These are phyloP conservation scores for Ianthella basta DNA, from an alignment of 37 sponge, comb jelly and placozoan genomes.

Conservation along the genomic window DNA sequence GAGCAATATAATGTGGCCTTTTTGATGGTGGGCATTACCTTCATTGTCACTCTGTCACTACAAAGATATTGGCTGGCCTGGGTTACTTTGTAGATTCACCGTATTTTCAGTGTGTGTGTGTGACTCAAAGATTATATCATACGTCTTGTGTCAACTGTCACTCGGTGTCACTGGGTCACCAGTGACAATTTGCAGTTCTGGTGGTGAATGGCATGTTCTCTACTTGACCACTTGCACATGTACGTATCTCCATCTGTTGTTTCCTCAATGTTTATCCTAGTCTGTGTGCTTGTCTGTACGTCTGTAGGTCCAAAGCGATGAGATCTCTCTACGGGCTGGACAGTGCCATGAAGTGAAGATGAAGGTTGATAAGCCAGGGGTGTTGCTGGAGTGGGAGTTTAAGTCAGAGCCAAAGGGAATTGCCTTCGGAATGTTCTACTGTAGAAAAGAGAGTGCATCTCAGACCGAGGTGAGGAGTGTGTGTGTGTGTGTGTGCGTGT, in stretches of 20 bases:
- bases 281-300: not conserved
- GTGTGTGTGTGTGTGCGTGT: not conserved
- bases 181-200: too few relatives aligned
- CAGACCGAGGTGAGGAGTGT: constrained; percentile 40
- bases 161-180: too few relatives aligned
- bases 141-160: too few relatives aligned
- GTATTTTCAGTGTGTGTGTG: too few relatives aligned
- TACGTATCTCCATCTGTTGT: not conserved
- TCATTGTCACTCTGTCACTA: too few relatives aligned
- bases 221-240: too few relatives aligned
- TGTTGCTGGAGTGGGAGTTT: constrained; percentile 74
- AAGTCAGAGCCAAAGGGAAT: constrained; percentile 76
- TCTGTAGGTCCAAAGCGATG: constrained; percentile 15
- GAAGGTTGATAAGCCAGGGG: constrained; percentile 48
- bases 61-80: too few relatives aligned
- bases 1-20: too few relatives aligned
- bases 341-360: constrained; percentile 56
- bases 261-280: not conserved
- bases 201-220: too few relatives aligned
- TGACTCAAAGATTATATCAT: too few relatives aligned
- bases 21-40: too few relatives aligned
- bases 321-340: constrained; percentile 64
- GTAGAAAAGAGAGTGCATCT: not conserved
- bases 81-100: too few relatives aligned
- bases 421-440: constrained; percentile 69